phyloP scores from a whole-genome alignment of 2,113 vertebrate species.

The Antennarius striatus region DNA sequence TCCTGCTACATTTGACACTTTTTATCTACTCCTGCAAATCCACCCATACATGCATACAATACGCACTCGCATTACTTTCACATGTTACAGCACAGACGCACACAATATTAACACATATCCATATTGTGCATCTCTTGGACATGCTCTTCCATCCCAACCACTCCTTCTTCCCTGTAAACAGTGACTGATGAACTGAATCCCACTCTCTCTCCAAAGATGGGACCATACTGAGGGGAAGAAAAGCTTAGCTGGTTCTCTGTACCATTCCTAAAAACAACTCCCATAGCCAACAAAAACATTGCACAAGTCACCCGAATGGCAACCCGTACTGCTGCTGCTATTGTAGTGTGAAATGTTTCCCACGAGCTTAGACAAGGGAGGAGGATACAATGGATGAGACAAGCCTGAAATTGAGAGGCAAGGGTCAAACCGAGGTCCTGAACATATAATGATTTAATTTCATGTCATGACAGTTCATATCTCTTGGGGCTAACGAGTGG shows the following conservation, averaged over 20 bases:
- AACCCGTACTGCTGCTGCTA: constrained; percentile 53
- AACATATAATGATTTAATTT: constrained; percentile 25
- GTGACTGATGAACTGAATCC: constrained; percentile 74
- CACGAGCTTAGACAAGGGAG: constrained; percentile 62
- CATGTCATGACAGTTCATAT: constrained; percentile 15
- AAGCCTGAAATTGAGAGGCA: constrained; percentile 35
- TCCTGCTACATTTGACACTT: constrained; percentile 35
- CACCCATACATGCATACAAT: background rate
- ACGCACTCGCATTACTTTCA: constrained; percentile 15
- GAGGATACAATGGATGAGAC: constrained; percentile 45
- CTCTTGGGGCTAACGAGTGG: constrained; percentile 10
- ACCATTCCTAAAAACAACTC: constrained; percentile 68
- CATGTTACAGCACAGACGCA: constrained; percentile 26
- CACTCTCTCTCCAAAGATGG: constrained; percentile 46
- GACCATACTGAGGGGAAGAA: constrained; percentile 52
- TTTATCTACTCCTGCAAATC: constrained; percentile 24
- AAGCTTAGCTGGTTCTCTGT: constrained; percentile 59
- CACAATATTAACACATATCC: constrained; percentile 32
- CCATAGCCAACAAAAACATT: constrained; percentile 77
- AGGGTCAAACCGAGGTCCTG: constrained; percentile 45
- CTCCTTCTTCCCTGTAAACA: constrained; percentile 54
- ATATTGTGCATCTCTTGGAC: constrained; percentile 47
- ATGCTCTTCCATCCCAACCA: constrained; percentile 68
- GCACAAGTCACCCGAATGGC: constrained; percentile 61
- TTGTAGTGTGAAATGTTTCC: constrained; percentile 76